Base-by-base conservation (phyloP, 2,797 vertebrate species). In the Parauchenoglanis punctatus region DNA sequence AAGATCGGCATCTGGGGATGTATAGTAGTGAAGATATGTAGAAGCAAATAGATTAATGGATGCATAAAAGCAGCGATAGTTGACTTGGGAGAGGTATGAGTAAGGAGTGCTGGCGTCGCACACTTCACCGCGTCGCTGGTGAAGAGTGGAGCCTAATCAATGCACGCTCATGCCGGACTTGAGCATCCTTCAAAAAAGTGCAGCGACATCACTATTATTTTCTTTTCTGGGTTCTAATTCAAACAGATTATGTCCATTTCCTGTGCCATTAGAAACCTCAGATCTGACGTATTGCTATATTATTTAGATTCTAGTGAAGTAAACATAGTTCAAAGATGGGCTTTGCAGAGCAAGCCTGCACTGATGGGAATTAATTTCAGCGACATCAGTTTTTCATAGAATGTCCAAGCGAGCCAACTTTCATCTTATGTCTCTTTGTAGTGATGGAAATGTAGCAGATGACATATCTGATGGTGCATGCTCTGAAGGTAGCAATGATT, bases 141-240 rank as follows among this genome's bases (percentile, higher is more conserved):
- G 44, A 31, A 84, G 44, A 68, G 7, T 11, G 59, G 58, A n/a
- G 18, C 44, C 84, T 87, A 83, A 90, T 89, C 87, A 86, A 86
- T 81, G 81, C 52, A 13, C 10, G n/a, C 58, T 85, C 58, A 58
- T 86, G 65, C 81, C 23, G n/a, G 61, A 76, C 46, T 23, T 25
- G 88, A 85, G 86, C 86, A 89, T 89, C 85, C 81, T 85, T 90
- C 87, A 87, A 87, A 89, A 88, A 89, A 87, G 80, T 84, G 68
- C 87, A 61, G 73, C 80, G 1, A 31, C 70, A 82, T 86, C 89
- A 89, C 76, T 54, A 80, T 72, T 68, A 72, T 84, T 87, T 89
- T 85, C 81, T 86, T 84, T 84, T 87, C 68, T 23, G 70, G 52
- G 76, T 63, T 81, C 35, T 87, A 84, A 82, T 87, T 87, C 67